Percentiles rank a stretch among this genome's conserved stretches.
phyloP scores from a whole-genome alignment of 2,888 invertebrate genomes.

The Morpho deidamia region DNA sequence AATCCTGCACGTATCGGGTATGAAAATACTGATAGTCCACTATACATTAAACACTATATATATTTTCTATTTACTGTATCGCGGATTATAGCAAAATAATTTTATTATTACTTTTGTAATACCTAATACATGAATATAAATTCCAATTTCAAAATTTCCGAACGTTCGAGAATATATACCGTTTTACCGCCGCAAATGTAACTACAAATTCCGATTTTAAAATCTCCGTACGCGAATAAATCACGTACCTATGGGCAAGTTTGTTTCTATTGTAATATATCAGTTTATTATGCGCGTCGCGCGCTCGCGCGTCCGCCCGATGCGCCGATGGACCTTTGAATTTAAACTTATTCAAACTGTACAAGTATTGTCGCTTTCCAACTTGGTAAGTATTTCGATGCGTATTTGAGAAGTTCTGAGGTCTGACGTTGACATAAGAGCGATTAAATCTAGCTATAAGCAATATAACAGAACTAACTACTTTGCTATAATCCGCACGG shows the following conservation, averaged over 20 bases:
- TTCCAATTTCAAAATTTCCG: not conserved
- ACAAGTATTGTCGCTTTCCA: slow-evolving; percentile 10
- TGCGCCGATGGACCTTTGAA: slow-evolving; percentile 21
- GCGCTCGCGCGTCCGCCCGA: slow-evolving; percentile 22
- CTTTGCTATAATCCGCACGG: no score
- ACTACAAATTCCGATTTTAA: slow-evolving; percentile 4
- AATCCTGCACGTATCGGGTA: no score
- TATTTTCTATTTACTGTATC: no score
- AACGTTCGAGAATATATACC: not conserved
- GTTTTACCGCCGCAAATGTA: not conserved
- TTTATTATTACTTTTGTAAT: no score
- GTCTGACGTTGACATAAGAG: no score
- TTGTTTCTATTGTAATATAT: slow-evolving; percentile 17
- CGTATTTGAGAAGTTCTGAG: not conserved
- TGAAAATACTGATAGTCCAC: no score
- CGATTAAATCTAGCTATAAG: not conserved
- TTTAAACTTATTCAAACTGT: slow-evolving; percentile 22
- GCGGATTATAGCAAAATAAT: not conserved
- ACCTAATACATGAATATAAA: not conserved
- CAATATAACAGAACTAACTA: no score
- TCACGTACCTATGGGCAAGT: slow-evolving; percentile 6
- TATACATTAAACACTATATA: no score
- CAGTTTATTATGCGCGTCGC: slow-evolving; percentile 21
- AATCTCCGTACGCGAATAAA: slow-evolving; percentile 2
- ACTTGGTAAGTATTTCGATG: not conserved